Conservation (phyloP, 2,113 vertebrate species). For the Rhinopomastus cyanomelas region DNA sequence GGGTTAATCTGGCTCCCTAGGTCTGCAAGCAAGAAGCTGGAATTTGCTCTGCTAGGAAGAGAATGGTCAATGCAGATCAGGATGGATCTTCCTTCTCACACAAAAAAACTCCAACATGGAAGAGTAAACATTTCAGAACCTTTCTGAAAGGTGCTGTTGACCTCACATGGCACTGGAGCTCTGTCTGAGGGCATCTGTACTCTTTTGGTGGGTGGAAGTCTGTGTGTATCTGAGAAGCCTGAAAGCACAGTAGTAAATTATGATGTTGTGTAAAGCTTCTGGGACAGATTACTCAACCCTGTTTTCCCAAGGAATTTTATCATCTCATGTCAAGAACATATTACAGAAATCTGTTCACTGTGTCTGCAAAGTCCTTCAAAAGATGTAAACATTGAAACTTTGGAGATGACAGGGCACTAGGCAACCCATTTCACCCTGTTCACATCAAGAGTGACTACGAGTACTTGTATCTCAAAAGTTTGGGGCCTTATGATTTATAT, state of each 20-base stretch:
- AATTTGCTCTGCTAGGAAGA: neutral
- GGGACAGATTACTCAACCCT: neutral
- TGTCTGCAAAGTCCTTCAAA: neutral
- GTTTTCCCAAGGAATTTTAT: neutral
- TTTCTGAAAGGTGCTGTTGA: neutral
- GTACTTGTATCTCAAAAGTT: neutral
- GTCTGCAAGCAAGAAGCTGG: neutral
- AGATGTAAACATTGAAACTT: neutral
- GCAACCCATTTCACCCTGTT: neutral
- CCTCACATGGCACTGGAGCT: neutral
- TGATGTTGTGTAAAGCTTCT: neutral
- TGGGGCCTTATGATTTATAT: neutral
- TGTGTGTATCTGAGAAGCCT: neutral
- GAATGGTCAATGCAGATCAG: rapidly evolving
- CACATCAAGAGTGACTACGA: neutral
- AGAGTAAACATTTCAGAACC: neutral
- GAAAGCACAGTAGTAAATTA: neutral
- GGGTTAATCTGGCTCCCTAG: neutral
- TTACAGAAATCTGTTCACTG: neutral
- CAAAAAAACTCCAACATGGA: neutral
- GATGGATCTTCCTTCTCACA: neutral
- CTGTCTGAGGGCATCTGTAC: neutral
- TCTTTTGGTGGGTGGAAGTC: rapidly evolving
- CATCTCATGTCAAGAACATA: neutral
- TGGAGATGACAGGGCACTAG: neutral